Base-by-base conservation (phyloP, 1,140 invertebrate genomes). In the Rhyacophila brunnea region DNA sequence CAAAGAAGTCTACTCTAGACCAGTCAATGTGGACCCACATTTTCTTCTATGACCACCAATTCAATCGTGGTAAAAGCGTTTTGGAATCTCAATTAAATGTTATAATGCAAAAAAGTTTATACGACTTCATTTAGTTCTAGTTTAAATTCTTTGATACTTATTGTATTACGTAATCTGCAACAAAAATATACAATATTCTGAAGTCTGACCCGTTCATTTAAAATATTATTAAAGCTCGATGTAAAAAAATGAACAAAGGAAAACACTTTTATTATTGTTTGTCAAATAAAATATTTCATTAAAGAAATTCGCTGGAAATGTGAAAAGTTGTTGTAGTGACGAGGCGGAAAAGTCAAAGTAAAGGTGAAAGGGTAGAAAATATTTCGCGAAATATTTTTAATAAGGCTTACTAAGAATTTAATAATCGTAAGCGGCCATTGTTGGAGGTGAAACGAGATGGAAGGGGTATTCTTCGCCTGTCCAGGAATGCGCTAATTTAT, bases 341-440 rank as follows among this genome's bases (percentile, higher is more conserved):
- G 15, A 35, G 0, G 20, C 11, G 20, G 42, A 43, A 53, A 6
- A 43, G 18, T 28, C 28, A 55, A 57, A 36, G 54, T 38, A 42
- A 42, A 38, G 36, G 3, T 44, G 28, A 36, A 19, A 35, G 54
- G 13, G 36, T 40, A 50, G 14, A 42, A 62, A 62, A 42, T 62
- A 61, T 62, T 62, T 62, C 19, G 32, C 32, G 45, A 62, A 55
- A 63, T 63, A 64, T 64, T 64, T 57, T 64, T 64, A 59, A 59
- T 64, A 59, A 64, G 47, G 35, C 45, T 28, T 57, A 34, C 18
- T 28, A 60, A 64, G 62, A 64, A 64, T 64, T 48, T 58, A 52
- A 48, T 52, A 57, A 13, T 55, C 28, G 51, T 40, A 32, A 51
- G 58, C 45, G 18, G 34, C 46, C 36, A 52, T 46, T 32, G 40